Conservation (phyloP, 1,140 invertebrate genomes). For the Ceratoteleas bidentatus region DNA sequence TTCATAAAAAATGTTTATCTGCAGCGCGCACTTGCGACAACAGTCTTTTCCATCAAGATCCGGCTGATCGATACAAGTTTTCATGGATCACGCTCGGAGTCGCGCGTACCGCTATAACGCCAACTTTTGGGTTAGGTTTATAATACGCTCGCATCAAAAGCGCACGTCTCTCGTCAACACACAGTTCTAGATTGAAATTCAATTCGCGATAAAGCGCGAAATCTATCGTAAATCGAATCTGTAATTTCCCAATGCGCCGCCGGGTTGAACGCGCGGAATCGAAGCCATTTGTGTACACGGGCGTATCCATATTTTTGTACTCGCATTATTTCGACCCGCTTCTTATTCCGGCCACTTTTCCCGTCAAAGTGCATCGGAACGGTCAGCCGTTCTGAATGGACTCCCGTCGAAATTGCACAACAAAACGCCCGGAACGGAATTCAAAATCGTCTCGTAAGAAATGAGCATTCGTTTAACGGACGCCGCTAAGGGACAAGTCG, state of each 20-base stretch:
- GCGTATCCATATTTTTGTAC: slow-evolving; percentile 11
- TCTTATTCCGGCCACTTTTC: neutral
- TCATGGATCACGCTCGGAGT: slow-evolving; percentile 30
- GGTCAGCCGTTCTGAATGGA: neutral
- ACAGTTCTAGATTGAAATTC: slow-evolving; percentile 63
- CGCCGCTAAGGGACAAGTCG: slow-evolving; percentile 40
- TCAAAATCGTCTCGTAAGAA: slow-evolving; percentile 47
- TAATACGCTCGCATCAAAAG: slow-evolving; percentile 59
- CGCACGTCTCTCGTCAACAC: slow-evolving; percentile 54
- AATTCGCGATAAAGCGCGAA: slow-evolving; percentile 60
- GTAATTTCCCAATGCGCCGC: slow-evolving; percentile 58
- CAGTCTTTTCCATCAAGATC: slow-evolving; percentile 38
- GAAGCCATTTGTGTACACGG: slow-evolving; percentile 25
- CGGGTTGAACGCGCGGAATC: slow-evolving; percentile 28
- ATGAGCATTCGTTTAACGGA: slow-evolving; percentile 56
- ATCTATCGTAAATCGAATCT: slow-evolving; percentile 66
- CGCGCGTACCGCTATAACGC: slow-evolving; percentile 38
- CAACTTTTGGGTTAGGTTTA: slow-evolving; percentile 58
- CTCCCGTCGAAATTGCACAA: slow-evolving; percentile 37
- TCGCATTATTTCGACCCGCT: neutral
- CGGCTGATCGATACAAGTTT: slow-evolving; percentile 41
- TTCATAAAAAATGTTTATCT: slow-evolving; percentile 42
- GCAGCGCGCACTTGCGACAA: slow-evolving; percentile 19
- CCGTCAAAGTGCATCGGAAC: slow-evolving; percentile 14
- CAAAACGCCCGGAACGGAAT: slow-evolving; percentile 30